phyloP scores from a whole-genome alignment of 2,888 invertebrate species.

The Parasteatoda lunata region DNA sequence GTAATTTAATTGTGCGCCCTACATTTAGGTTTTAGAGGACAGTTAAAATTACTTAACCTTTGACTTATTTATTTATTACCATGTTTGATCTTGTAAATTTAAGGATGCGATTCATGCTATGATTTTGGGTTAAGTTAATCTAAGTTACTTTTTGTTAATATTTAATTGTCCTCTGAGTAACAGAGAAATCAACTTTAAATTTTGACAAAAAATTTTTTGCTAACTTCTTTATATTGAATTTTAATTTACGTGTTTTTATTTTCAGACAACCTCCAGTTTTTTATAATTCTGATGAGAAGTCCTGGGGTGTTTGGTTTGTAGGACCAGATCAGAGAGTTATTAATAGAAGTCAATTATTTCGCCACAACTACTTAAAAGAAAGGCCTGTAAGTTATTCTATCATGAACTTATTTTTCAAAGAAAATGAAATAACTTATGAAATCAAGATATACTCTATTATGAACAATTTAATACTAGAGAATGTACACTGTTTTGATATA shows the following conservation, averaged over 20 bases:
- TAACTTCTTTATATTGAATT: not conserved
- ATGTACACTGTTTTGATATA: too few species aligned
- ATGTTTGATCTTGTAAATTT: too few species aligned
- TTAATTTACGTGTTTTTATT: not conserved
- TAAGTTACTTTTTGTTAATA: not conserved
- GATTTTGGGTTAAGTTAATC: not conserved
- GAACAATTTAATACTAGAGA: too few species aligned
- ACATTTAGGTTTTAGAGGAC: too few species aligned
- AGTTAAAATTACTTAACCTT: too few species aligned
- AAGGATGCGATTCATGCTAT: too few species aligned
- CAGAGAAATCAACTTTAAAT: not conserved
- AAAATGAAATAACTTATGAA: too few species aligned
- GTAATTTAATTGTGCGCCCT: too few species aligned
- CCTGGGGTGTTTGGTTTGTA: conserved; percentile 85
- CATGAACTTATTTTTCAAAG: too few species aligned
- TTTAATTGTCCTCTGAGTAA: not conserved
- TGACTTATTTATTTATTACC: too few species aligned
- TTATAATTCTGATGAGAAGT: conserved; percentile 61
- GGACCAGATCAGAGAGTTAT: conserved; percentile 89
- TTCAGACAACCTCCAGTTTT: conserved; percentile 46
- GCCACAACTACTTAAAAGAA: conserved; percentile 81
- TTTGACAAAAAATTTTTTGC: not conserved
- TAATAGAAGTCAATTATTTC: conserved; percentile 85
- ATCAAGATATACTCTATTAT: too few species aligned
- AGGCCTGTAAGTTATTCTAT: conserved; percentile 79